Base-by-base conservation (phyloP, 92 coral and sea anemone species). In the Montipora capitata region DNA sequence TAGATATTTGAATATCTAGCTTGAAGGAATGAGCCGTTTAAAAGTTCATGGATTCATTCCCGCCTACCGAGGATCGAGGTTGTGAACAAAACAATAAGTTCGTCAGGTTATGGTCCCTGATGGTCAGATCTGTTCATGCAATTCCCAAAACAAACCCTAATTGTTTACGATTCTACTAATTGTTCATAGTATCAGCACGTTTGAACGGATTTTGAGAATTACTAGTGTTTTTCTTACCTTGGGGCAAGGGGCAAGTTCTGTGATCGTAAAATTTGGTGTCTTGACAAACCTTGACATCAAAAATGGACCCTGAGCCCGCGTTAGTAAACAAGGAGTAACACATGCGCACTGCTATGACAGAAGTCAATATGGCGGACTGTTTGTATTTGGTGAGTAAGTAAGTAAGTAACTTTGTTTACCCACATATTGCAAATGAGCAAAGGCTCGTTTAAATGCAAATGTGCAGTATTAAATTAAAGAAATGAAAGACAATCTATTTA, bases 301-400 rank as follows among this genome's bases (percentile, higher is more conserved):
- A 20, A 54, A 7, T 56, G 5, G 58, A 69, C 10, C 39, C 70
- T 65, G 91, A 87, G 94, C 94, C 94, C 87, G 85, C 82, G 54
- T 40, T 70, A 14, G 88, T 42, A 51, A 67, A 54, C 74, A 85
- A 69, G 45, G 74, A 41, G 51, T 0, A 3, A 27, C 88, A 94
- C 96, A 90, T 86, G 96, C 90, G 93, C 68, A 70, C 13, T 70
- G 10, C 20, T 41, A 40, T 75, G 38, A 54, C 61, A 59, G 58
- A 70, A 89, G 85, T 86, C 94, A 92, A 93, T 64, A 93, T 93
- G 96, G 96, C 94, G 96, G 96, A 93, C 96, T 91, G 72, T 58
- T 11, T 58, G 45, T 59, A 11, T 16, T 27, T 27, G 35, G 35
- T 27, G 1, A 27, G 35, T 27, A 27, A 27, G 35, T 27, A 27